These are phyloP conservation scores for Sarcophaga bullata DNA, from an alignment of 1,140 invertebrate species.

Conservation along the genomic window DNA sequence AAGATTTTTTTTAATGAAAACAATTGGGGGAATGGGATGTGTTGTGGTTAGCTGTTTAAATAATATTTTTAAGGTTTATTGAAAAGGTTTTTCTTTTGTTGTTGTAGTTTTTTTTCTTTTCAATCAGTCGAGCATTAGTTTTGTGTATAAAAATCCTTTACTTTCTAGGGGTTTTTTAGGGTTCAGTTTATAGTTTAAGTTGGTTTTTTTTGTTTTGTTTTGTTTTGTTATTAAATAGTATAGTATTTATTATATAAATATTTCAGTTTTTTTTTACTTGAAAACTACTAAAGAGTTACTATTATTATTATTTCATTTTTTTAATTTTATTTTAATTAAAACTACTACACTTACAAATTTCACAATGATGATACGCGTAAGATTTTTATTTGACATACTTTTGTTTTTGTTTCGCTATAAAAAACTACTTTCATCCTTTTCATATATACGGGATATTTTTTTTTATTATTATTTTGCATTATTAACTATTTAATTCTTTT, in stretches of 20 bases:
- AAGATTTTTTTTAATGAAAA: not conserved
- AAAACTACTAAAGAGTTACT: constrained; percentile 24
- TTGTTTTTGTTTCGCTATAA: not conserved
- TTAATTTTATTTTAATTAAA: not conserved
- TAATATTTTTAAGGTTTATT: not conserved
- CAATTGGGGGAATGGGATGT: not conserved
- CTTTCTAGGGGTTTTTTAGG: not conserved
- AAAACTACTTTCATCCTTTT: constrained; percentile 6
- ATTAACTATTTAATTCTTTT: not conserved
- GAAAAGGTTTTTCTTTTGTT: constrained; percentile 24
- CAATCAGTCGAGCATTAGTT: constrained; percentile 65
- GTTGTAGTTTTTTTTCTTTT: constrained; percentile 46
- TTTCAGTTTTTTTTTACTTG: not conserved
- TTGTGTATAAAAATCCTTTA: constrained; percentile 35
- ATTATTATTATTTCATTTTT: not conserved
- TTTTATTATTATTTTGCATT: not conserved
- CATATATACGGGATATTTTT: not conserved
- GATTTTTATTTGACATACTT: not conserved
- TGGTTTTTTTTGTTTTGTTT: not conserved
- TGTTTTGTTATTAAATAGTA: not conserved
- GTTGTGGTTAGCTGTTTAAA: too few relatives aligned
- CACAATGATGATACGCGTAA: constrained; percentile 19
- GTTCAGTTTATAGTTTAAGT: not conserved
- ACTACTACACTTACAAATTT: constrained; percentile 26
- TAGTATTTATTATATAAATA: not conserved